Conservation (phyloP, 1,140 invertebrate genomes). For the Nephotettix cincticeps region DNA sequence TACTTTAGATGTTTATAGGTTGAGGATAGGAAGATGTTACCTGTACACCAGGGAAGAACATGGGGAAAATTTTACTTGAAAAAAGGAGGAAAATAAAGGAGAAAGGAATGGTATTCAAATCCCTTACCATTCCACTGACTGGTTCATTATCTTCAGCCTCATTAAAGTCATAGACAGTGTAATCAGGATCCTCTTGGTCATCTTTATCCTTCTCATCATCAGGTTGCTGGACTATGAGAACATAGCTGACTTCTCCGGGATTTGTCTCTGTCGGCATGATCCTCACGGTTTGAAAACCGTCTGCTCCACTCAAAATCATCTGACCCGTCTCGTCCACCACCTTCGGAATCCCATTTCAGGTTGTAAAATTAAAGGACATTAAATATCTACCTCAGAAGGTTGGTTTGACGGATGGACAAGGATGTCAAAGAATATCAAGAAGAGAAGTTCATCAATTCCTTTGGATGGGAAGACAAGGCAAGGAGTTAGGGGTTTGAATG, state of each 20-base stretch:
- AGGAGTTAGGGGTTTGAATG: too few species aligned
- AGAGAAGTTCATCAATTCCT: too few species aligned
- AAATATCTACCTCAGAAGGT: too few species aligned
- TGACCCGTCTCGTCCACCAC: slow-evolving; percentile 28
- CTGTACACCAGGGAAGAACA: too few species aligned
- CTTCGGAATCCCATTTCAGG: background rate
- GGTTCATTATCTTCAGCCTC: slow-evolving; percentile 58
- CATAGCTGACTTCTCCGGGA: slow-evolving; percentile 82
- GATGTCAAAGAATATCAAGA: too few species aligned
- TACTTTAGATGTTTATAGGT: too few species aligned
- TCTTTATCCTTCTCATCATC: slow-evolving; percentile 59
- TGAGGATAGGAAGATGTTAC: too few species aligned
- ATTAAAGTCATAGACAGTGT: slow-evolving; percentile 66
- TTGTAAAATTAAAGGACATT: too few species aligned
- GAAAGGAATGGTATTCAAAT: background rate
- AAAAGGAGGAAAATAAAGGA: too few species aligned
- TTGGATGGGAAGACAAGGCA: too few species aligned
- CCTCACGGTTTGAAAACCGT: slow-evolving; percentile 80
- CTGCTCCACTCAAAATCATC: slow-evolving; percentile 44
- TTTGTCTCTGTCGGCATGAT: slow-evolving; percentile 80
- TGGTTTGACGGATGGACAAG: too few species aligned
- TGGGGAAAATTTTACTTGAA: too few species aligned
- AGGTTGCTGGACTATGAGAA: slow-evolving; percentile 81
- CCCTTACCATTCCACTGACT: slow-evolving; percentile 37
- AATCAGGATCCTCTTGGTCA: slow-evolving; percentile 59